Evolutionary conservation across 2,797 vertebrate genomes (phyloP).

Genomic region (Apogon talboti): DNA sequence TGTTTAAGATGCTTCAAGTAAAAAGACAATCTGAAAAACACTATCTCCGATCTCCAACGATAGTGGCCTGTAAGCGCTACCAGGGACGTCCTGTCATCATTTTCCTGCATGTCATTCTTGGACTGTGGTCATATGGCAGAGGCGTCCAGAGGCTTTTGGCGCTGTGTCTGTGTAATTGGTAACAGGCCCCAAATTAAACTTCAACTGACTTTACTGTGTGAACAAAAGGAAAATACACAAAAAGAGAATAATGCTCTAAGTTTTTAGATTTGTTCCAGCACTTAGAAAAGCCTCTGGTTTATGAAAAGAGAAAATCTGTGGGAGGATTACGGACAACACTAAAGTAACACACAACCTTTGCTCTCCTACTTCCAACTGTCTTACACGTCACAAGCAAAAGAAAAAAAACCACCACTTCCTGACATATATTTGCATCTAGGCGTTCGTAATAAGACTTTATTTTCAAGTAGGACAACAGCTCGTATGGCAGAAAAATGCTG

Average conservation of each 20-base stretch:
- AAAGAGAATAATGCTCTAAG: slow-evolving; percentile 18
- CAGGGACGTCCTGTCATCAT: slow-evolving; percentile 20
- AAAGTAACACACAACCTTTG: slow-evolving; percentile 1
- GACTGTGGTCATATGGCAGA: slow-evolving; percentile 37
- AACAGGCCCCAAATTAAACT: slow-evolving; percentile 50
- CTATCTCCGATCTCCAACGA: not conserved
- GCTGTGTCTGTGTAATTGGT: slow-evolving; percentile 48
- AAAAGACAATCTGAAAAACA: slow-evolving; percentile 1
- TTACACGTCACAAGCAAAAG: slow-evolving; percentile 16
- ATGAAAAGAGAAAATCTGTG: slow-evolving; percentile 2
- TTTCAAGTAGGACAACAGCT: not conserved
- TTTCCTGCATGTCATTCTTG: slow-evolving; percentile 39
- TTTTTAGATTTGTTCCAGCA: slow-evolving; percentile 20
- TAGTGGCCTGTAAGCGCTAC: slow-evolving; percentile 13
- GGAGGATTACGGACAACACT: not conserved
- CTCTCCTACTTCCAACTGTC: slow-evolving; percentile 24
- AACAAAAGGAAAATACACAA: slow-evolving; percentile 30
- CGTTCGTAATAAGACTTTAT: slow-evolving; percentile 2
- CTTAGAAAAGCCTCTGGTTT: not conserved
- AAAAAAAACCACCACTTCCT: slow-evolving; percentile 50
- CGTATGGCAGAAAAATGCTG: too few species aligned
- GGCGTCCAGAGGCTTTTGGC: slow-evolving; percentile 53
- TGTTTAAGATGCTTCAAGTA: slow-evolving; percentile 8
- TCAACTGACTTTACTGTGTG: slow-evolving; percentile 25
- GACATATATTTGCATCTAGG: slow-evolving; percentile 32